Conservation (phyloP, 2,797 vertebrate genomes). For the Capromys pilorides region DNA sequence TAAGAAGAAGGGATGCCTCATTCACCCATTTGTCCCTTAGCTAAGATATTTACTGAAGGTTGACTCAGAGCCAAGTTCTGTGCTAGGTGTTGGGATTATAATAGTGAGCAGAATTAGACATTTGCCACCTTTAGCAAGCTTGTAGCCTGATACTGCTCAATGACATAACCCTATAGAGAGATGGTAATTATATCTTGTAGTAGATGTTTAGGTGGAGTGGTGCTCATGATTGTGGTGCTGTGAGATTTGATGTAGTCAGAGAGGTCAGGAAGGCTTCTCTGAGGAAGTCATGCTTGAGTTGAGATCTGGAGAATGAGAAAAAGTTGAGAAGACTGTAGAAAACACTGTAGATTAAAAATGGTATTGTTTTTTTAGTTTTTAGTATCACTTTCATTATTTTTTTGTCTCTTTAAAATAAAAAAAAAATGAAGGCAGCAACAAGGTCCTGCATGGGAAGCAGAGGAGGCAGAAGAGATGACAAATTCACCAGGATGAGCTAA, state of each 20-base stretch:
- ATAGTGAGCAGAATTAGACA: neutral
- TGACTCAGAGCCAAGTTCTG: neutral
- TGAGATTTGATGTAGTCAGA: neutral
- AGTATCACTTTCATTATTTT: no score
- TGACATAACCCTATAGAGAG: neutral
- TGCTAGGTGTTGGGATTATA: neutral
- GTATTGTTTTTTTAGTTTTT: no score
- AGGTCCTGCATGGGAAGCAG: neutral
- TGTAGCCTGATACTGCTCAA: neutral
- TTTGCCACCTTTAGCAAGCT: neutral
- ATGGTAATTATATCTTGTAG: neutral
- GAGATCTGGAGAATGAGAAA: constrained; percentile 1
- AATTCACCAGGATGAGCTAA: neutral
- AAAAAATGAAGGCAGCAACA: neutral
- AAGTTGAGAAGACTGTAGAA: neutral
- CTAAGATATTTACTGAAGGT: neutral
- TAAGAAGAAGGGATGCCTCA: neutral
- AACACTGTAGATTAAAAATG: neutral
- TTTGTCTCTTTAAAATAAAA: neutral
- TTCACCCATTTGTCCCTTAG: neutral
- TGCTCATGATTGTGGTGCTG: no score
- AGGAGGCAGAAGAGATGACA: neutral
- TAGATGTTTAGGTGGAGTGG: neutral
- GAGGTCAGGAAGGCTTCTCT: neutral
- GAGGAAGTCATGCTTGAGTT: neutral